Evolutionary conservation across 23 tunicate genomes (phyloP), one percentile per base, ranked within the genome.

Genomic region (Clavelina lepadiformis): DNA sequence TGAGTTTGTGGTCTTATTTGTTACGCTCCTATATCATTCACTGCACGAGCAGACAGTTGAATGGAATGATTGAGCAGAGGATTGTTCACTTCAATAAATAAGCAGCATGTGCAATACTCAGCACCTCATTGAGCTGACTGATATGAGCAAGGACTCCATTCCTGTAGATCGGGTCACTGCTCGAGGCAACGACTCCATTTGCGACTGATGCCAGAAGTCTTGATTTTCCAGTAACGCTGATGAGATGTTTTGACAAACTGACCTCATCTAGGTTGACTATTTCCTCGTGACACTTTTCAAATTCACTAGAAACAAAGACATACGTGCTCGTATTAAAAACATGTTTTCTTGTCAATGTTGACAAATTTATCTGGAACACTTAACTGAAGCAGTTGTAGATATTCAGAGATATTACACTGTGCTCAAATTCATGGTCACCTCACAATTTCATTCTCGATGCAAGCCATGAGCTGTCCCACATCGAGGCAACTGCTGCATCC

Each of bases 121-220:
- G n/a, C 31, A 83, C 91, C 19, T 75, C 71, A 3, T 83, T 67
- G 32, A 74, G 56, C 44, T 67, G 66, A 35, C 68, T 68, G 19
- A 75, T 54, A 59, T 75, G 82, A 6, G 91, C 69, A 56, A 75
- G 41, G 5, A 83, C 77, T 29, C 77, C 79, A 44, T 83, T 83
- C 22, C 91, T 33, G 56, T 55, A 83, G 38, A 83, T 18, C 2
- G 82, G 91, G 26, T 74, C 82, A 2, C 71, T 15, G 41, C 69
- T 75, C 21, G 31, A 54, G 2, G 60, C 51, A 0, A 83, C 71
- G 24, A 61, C 65, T 5, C 52, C 49, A 58, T 63, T 51, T 0
- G 76, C 82, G 15, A 75, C 72, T 33, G 41, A 7, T 2, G 41
- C 82, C 3, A 83, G 41, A 3, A 83, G 59, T 61, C 47, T 67